These are phyloP conservation scores for Euzophera pinguis DNA, from an alignment of 2,888 invertebrate genomes.

Conservation along the genomic window DNA sequence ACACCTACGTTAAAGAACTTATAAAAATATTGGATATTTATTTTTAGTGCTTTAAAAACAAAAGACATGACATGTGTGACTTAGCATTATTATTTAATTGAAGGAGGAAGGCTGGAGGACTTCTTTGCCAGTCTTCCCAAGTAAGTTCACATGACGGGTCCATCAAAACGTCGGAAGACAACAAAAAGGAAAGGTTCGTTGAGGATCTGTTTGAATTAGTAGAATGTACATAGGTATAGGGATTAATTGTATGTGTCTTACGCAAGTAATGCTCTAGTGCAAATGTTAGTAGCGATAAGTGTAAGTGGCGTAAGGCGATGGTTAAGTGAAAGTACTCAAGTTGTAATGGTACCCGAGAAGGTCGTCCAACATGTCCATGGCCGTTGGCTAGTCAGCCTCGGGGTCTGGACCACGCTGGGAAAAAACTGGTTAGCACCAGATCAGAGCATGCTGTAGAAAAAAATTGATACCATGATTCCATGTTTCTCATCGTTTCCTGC, in stretches of 20 bases:
- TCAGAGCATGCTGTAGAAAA: no score
- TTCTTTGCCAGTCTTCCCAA: constrained; percentile 22
- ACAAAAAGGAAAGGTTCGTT: neutral
- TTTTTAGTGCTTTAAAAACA: no score
- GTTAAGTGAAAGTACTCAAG: constrained; percentile 63
- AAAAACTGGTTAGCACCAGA: neutral
- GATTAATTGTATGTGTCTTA: constrained; percentile 26
- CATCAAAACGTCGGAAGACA: neutral
- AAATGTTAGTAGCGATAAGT: constrained; percentile 50
- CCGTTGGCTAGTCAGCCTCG: constrained; percentile 15
- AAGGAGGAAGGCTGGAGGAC: constrained; percentile 6
- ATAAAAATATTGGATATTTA: no score
- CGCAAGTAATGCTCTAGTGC: constrained; percentile 41
- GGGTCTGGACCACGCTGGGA: neutral
- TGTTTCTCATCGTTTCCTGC: no score
- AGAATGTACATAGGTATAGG: neutral
- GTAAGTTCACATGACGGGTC: neutral
- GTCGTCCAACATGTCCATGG: constrained; percentile 35
- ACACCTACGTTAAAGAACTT: no score
- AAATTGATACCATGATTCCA: no score
- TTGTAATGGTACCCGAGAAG: constrained; percentile 38
- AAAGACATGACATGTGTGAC: no score
- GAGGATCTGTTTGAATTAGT: neutral
- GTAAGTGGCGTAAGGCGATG: constrained; percentile 53
- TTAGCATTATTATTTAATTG: neutral